These are phyloP conservation scores for Sisor rabdophorus DNA, from an alignment of 2,113 vertebrate species.

Conservation along the genomic window DNA sequence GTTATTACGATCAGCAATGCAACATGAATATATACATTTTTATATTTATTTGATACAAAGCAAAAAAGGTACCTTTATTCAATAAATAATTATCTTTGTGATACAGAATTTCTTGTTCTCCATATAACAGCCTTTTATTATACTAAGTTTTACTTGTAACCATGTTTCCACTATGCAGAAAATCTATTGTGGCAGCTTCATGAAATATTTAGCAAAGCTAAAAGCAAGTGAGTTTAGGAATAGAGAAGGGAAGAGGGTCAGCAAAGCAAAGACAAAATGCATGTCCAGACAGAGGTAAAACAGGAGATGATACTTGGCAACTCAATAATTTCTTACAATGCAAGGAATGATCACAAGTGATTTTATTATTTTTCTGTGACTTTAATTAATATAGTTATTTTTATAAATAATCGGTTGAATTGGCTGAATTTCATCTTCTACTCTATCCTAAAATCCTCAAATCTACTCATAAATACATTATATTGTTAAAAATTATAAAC, in stretches of 20 bases:
- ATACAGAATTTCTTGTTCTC: not conserved
- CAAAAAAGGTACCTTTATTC: not conserved
- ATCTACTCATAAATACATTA: too few relatives aligned
- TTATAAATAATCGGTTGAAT: too few relatives aligned
- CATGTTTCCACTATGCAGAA: not conserved
- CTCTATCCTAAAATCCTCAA: too few relatives aligned
- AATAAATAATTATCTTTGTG: too few relatives aligned
- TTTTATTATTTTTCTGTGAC: not conserved
- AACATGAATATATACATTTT: not conserved
- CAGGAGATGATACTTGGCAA: not conserved
- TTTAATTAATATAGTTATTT: not conserved
- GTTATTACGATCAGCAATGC: not conserved
- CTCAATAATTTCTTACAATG: not conserved
- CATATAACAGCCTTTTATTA: not conserved
- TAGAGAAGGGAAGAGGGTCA: not conserved
- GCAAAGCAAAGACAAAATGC: not conserved
- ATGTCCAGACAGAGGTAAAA: constrained; percentile 18
- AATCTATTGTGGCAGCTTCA: constrained; percentile 20
- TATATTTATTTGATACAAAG: not conserved
- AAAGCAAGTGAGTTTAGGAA: constrained; percentile 20
- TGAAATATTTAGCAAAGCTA: constrained; percentile 52
- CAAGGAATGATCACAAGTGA: not conserved
- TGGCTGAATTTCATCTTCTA: too few relatives aligned
- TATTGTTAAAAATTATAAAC: not conserved
- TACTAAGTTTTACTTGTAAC: not conserved